A percentile compares a stretch with the other conserved stretches of the same genome.
Conservation (phyloP, 2,888 invertebrate genomes). For the Megaustenia siamemsis region DNA sequence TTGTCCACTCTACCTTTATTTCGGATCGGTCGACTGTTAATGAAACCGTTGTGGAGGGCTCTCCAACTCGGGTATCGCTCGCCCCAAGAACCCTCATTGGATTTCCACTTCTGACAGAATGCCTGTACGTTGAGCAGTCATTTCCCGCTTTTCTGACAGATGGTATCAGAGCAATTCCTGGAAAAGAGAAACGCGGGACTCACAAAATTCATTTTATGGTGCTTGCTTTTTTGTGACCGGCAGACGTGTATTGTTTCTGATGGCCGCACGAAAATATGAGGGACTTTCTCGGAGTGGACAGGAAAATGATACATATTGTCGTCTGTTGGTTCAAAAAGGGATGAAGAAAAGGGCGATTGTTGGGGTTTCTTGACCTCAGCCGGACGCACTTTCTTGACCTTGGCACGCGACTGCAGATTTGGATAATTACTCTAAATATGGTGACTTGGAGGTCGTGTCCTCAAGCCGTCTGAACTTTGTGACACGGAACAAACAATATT, state of each 20-base stretch:
- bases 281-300: neutral
- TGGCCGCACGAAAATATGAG: neutral
- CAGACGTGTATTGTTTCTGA: constrained; percentile 34
- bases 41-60: constrained; percentile 30
- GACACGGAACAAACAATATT: neutral
- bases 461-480: constrained; percentile 16
- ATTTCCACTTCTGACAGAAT: constrained; percentile 16
- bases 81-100: constrained; percentile 20
- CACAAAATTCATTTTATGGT: constrained; percentile 6
- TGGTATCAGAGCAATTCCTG: neutral
- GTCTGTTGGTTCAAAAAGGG: constrained; percentile 8
- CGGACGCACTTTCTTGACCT: constrained; percentile 41
- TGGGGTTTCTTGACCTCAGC: constrained; percentile 40
- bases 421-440: constrained; percentile 46
- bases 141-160: constrained; percentile 17
- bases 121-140: neutral
- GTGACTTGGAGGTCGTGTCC: constrained; percentile 32
- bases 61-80: constrained; percentile 36
- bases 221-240: neutral
- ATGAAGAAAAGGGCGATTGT: constrained; percentile 1
- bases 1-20: neutral
- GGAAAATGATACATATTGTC: constrained; percentile 37
- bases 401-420: constrained; percentile 48
- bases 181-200: neutral
- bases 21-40: neutral